phyloP scores from a whole-genome alignment of 2,113 vertebrate genomes.

The Cyanocitta stelleri region DNA sequence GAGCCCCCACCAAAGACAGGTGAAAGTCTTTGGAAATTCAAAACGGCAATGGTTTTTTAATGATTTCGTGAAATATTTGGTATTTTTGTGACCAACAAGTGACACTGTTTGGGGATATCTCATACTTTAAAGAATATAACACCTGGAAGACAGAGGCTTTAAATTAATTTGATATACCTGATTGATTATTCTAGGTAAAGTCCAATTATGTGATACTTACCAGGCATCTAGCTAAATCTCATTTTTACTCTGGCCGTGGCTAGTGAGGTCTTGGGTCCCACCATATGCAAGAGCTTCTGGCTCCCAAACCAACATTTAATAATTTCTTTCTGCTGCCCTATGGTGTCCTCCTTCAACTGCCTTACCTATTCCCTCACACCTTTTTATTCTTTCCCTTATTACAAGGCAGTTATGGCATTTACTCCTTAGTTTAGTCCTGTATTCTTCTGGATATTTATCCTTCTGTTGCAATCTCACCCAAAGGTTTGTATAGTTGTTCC shows the following conservation, averaged over 20 bases:
- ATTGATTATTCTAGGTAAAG: not conserved
- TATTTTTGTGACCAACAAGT: not conserved
- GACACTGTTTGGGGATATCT: not conserved
- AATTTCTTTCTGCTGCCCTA: not conserved
- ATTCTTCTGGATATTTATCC: not conserved
- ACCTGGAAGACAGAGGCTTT: not conserved
- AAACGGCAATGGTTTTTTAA: accelerated
- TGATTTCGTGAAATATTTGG: not conserved
- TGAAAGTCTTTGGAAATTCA: not conserved
- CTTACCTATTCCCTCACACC: not conserved
- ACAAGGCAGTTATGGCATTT: not conserved
- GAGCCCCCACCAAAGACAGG: not conserved
- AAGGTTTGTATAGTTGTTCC: not conserved
- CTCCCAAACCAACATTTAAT: not conserved
- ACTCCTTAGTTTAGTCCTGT: not conserved
- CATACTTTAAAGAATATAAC: not conserved
- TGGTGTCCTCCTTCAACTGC: not conserved
- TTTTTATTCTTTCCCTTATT: not conserved
- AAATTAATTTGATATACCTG: not conserved
- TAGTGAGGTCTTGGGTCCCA: not conserved
- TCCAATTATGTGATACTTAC: not conserved
- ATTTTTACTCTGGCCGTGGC: not conserved
- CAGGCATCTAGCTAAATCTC: not conserved
- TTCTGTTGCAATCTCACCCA: not conserved
- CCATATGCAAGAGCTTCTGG: not conserved